phyloP scores from a whole-genome alignment of 2,888 invertebrate species.

The Mythimna vitellina region DNA sequence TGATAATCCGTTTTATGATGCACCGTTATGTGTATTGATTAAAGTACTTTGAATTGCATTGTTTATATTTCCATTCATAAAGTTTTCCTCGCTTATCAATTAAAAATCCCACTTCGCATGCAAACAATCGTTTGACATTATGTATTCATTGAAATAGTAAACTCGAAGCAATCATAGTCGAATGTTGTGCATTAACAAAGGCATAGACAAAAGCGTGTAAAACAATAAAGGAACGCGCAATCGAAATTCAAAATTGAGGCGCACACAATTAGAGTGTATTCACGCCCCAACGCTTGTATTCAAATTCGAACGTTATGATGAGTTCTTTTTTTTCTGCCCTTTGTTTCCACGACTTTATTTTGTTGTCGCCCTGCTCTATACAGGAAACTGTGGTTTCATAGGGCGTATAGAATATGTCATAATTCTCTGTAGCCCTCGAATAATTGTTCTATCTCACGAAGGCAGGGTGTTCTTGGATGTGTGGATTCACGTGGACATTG shows the following conservation, averaged over 20 bases:
- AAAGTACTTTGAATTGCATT: not conserved
- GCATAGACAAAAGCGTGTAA: slow-evolving; percentile 79
- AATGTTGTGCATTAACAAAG: slow-evolving; percentile 61
- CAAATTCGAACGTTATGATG: slow-evolving; percentile 79
- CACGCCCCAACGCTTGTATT: slow-evolving; percentile 86
- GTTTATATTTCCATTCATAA: slow-evolving; percentile 41
- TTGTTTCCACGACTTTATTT: slow-evolving; percentile 69
- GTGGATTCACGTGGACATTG: no score
- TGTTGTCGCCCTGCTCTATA: slow-evolving; percentile 35
- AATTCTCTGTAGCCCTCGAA: not conserved
- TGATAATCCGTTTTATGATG: not conserved
- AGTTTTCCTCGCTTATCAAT: slow-evolving; percentile 38
- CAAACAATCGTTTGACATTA: slow-evolving; percentile 58
- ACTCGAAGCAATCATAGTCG: slow-evolving; percentile 60
- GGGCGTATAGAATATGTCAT: slow-evolving; percentile 11
- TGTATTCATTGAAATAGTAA: slow-evolving; percentile 54
- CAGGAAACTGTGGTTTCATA: slow-evolving; percentile 43
- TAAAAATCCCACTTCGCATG: slow-evolving; percentile 39
- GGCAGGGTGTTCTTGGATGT: no score
- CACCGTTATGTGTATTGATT: not conserved
- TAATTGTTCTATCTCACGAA: no score
- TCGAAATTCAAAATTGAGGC: slow-evolving; percentile 84
- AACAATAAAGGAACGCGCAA: slow-evolving; percentile 83
- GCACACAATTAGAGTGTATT: slow-evolving; percentile 80
- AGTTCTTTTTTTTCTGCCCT: slow-evolving; percentile 67